Evolutionary conservation across 2,888 invertebrate species (phyloP), one percentile per base, ranked within the genome.

Genomic region (Drosophila affinis): DNA sequence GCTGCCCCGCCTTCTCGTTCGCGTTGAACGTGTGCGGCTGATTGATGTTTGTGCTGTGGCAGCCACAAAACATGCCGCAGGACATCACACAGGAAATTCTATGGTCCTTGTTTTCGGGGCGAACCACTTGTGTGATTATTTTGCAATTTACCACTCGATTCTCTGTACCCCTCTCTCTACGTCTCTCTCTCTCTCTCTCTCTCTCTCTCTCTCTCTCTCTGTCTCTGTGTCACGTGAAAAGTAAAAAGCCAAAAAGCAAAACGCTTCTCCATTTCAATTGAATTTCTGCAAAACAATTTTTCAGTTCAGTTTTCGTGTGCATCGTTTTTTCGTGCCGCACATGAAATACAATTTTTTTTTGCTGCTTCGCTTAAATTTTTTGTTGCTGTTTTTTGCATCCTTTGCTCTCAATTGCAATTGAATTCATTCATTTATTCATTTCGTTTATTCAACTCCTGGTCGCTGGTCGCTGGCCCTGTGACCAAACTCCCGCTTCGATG

Each of bases 101-200:
- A 47, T 55, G 54, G 49, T 57, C 60, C 48, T 34, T 57, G 34
- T 9, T 9, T 18, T 14, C 63, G 24, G 44, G 49, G 18, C 52
- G 48, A 76, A 81, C 81, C 89, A 90, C 89, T 88, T 88, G 88
- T 89, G 77, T 80, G 89, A 90, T 89, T 89, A 89, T 88, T 86
- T 87, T 73, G 75, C 88, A 85, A 85, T 85, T 85, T 85, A 74
- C 72, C 81, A 88, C 77, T 85, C 75, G 62, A 59, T 54, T 53
- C 58, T 56, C 58, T 68, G 24, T 54, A 18, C 27, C 45, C 14
- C 46, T 17, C 18, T 18, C 18, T 18, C 18, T 18, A 18, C 1
- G 18, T 52, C 9, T 5, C 9, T 12, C 32, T 4, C 3, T 6
- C 52, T 7, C 53, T 3, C 9, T 32, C 32, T 9, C 3, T 12